A percentile compares a stretch with the other conserved stretches of the same genome.
Conservation (phyloP, 1,140 invertebrate species). For the Diabrotica virgifera region DNA sequence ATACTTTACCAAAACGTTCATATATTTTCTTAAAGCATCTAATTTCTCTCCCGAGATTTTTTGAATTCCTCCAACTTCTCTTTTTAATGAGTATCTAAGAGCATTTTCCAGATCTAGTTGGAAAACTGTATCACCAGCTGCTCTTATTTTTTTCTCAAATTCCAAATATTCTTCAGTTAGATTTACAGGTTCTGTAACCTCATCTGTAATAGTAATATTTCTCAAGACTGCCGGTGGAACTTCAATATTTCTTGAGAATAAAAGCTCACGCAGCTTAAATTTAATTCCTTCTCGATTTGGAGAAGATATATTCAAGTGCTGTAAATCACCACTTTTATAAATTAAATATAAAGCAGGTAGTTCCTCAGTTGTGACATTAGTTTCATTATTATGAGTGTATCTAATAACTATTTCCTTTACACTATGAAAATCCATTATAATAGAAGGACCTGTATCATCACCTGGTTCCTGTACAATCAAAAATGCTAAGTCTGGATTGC, state of each 20-base stretch:
- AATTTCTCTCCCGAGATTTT: constrained; percentile 67
- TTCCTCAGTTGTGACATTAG: constrained; percentile 11
- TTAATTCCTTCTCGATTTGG: constrained; percentile 42
- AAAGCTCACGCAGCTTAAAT: constrained; percentile 47
- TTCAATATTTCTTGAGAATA: constrained; percentile 42
- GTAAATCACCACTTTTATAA: constrained; percentile 1
- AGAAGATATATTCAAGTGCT: constrained; percentile 11
- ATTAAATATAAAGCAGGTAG: constrained; percentile 8
- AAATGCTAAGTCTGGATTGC: constrained; percentile 51
- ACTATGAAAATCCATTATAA: constrained; percentile 57
- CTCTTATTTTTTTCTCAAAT: constrained; percentile 38
- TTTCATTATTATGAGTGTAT: constrained; percentile 9
- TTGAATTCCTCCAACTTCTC: constrained; percentile 74
- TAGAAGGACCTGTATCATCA: constrained; percentile 56
- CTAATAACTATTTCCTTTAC: constrained; percentile 7
- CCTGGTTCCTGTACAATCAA: constrained; percentile 60
- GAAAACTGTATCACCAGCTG: constrained; percentile 60
- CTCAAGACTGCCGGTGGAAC: constrained; percentile 24
- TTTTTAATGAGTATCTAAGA: constrained; percentile 71
- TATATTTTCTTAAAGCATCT: constrained; percentile 68
- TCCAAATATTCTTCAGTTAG: background rate
- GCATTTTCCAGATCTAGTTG: constrained; percentile 85
- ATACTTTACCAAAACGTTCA: constrained; percentile 66
- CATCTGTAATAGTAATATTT: background rate
- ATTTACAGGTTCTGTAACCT: background rate